Conservation (phyloP, 2,113 vertebrate species). For the Maccullochella peelii region DNA sequence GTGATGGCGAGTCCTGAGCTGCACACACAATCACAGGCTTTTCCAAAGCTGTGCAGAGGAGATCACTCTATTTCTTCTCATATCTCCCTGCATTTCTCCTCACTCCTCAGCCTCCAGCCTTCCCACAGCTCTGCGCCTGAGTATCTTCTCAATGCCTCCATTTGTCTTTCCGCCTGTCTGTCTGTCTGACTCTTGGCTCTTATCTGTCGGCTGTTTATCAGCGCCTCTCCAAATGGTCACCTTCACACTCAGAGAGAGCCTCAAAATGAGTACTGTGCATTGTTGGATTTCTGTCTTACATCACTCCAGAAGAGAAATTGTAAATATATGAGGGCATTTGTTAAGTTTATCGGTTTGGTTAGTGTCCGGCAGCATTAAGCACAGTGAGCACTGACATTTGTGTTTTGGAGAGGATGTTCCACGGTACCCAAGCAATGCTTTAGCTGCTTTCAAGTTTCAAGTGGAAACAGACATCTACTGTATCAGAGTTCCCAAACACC, state of each 20-base stretch:
- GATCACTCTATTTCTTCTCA: slow-evolving; percentile 18
- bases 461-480: slow-evolving; percentile 13
- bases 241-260: slow-evolving; percentile 31
- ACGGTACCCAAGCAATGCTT: slow-evolving; percentile 21
- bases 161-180: slow-evolving; percentile 36
- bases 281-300: background rate
- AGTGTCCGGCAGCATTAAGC: background rate
- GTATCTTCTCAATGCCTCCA: slow-evolving; percentile 36
- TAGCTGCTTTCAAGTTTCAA: slow-evolving; percentile 18
- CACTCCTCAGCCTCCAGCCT: slow-evolving; percentile 15
- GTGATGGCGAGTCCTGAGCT: slow-evolving; percentile 7
- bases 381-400: background rate
- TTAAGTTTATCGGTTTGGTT: background rate
- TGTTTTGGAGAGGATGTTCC: slow-evolving; percentile 9
- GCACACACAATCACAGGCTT: slow-evolving; percentile 26
- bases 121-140: slow-evolving; percentile 12
- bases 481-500: slow-evolving; percentile 31
- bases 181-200: slow-evolving; percentile 15
- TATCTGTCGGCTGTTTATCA: slow-evolving; percentile 62
- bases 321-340: background rate
- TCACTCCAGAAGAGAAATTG: background rate
- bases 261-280: slow-evolving; percentile 4
- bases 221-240: slow-evolving; percentile 46
- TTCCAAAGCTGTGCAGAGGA: slow-evolving; percentile 31
- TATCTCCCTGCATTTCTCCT: slow-evolving; percentile 24